Evolutionary conservation across 2,888 invertebrate species (phyloP), one percentile per base, ranked within the genome.

Genomic region (Thumatha senex): DNA sequence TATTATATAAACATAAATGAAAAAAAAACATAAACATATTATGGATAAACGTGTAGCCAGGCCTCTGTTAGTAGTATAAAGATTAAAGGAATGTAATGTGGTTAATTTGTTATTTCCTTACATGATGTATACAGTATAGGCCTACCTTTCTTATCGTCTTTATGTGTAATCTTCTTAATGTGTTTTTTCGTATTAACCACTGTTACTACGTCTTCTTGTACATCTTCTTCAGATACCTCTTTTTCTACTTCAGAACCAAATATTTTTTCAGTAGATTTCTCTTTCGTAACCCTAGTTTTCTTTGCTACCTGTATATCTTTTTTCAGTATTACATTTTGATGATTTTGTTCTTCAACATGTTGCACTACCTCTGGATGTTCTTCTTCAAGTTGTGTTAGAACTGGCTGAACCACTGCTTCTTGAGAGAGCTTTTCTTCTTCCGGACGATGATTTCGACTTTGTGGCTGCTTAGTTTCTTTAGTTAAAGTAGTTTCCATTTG

Each of bases 221-320:
- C 12, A 40, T 82, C 53, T 69, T 61, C 71, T 72, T 58, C 49
- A 7, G 54, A 55, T 33, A 61, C 85, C 63, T 51, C 77, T 33
- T 48, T 49, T 56, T 59, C 59, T 52, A 52, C 39, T 48, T 46
- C 41, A 29, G 35, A 30, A 18, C 29, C 13, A 7, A 41, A 40
- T 1, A 39, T 40, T 59, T 64, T 48, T 51, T 72, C 48, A 78
- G 47, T 41, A 10, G 14, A 38, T 15, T 38, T 38, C 15, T 38
- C 35, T 35, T 12, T 35, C 8, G 8, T 35, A 7, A 35, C 8
- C 2, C 8, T 13, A 1, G 13, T 76, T 47, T 72, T 74, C 12
- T 87, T 56, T 88, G 92, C 84, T 82, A 92, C 42, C 84, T 90
- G 86, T 90, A 93, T 0, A 93, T 83, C 12, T 93, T 56, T 47